A percentile compares a stretch with the other conserved stretches of the same genome.
These are phyloP conservation scores for Cremastobaeus sp. DNA, from an alignment of 2,888 invertebrate genomes.

Conservation along the genomic window DNA sequence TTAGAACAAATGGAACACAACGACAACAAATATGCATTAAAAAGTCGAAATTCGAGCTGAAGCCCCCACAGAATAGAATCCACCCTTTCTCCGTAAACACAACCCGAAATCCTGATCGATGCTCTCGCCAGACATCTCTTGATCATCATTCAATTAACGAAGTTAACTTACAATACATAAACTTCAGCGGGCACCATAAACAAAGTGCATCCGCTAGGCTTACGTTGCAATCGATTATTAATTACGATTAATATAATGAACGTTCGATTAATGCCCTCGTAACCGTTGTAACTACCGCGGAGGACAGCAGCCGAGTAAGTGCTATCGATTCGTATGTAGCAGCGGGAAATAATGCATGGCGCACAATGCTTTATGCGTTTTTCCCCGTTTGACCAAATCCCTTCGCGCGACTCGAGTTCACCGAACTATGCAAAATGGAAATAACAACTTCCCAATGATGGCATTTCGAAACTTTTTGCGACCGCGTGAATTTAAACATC, in stretches of 20 bases:
- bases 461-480: constrained; percentile 36
- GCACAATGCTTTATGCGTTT: constrained; percentile 35
- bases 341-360: constrained; percentile 14
- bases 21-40: too few species aligned
- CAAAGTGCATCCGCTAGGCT: constrained; percentile 16
- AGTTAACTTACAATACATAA: constrained; percentile 26
- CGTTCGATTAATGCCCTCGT: constrained; percentile 13
- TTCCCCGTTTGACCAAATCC: constrained; percentile 20
- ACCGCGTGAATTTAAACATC: constrained; percentile 33
- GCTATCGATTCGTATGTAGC: constrained; percentile 12
- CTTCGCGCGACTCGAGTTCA: constrained; percentile 7
- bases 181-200: constrained; percentile 1
- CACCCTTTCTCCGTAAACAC: too few species aligned
- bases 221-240: constrained; percentile 30
- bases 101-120: too few species aligned
- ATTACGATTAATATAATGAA: constrained; percentile 39
- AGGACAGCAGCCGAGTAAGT: constrained; percentile 4
- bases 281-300: constrained; percentile 4
- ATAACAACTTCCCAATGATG: constrained; percentile 44
- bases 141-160: constrained; percentile 17
- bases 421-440: constrained; percentile 20
- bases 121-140: constrained; percentile 19
- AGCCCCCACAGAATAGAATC: too few species aligned
- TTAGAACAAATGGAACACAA: too few species aligned
- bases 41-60: too few species aligned